Evolutionary conservation across 2,113 vertebrate genomes (phyloP).

Genomic region (Zingel zingel): DNA sequence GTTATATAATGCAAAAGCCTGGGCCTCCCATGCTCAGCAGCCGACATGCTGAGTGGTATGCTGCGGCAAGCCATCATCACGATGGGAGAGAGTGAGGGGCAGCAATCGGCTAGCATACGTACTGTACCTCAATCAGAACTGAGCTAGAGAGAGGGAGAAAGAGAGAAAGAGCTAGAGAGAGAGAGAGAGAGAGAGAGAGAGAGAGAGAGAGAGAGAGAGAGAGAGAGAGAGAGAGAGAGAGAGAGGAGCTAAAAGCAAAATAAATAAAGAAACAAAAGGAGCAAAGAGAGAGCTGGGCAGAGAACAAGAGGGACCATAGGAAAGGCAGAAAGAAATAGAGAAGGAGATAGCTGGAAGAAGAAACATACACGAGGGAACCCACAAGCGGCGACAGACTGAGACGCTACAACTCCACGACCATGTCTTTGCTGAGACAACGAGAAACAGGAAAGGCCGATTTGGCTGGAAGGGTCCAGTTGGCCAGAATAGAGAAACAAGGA

Average conservation of each 20-base stretch:
- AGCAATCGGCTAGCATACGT: conserved; percentile 79
- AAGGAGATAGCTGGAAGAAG: conserved; percentile 57
- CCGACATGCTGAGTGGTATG: conserved; percentile 81
- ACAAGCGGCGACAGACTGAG: conserved; percentile 83
- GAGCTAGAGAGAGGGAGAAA: conserved; percentile 63
- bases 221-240: conserved; percentile 11
- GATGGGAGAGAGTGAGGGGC: conserved; percentile 75
- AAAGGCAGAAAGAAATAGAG: conserved; percentile 41
- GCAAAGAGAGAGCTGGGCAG: conserved; percentile 46
- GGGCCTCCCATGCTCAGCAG: conserved; percentile 77
- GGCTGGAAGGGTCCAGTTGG: conserved; percentile 67
- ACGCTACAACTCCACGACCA: conserved; percentile 87
- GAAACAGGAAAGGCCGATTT: conserved; percentile 77
- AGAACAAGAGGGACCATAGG: conserved; percentile 45
- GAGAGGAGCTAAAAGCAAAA: conserved; percentile 24
- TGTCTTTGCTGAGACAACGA: conserved; percentile 81
- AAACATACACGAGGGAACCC: conserved; percentile 78
- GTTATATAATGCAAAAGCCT: conserved; percentile 80
- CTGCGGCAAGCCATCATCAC: conserved; percentile 72
- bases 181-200: conserved; percentile 7
- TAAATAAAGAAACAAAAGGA: conserved; percentile 30
- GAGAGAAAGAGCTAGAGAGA: conserved; percentile 27
- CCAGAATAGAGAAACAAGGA: conserved; percentile 63
- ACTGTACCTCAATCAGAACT: conserved; percentile 84
- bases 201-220: neutral